Evolutionary conservation across 2,888 invertebrate genomes (phyloP).

Genomic region (Theretra japonica): DNA sequence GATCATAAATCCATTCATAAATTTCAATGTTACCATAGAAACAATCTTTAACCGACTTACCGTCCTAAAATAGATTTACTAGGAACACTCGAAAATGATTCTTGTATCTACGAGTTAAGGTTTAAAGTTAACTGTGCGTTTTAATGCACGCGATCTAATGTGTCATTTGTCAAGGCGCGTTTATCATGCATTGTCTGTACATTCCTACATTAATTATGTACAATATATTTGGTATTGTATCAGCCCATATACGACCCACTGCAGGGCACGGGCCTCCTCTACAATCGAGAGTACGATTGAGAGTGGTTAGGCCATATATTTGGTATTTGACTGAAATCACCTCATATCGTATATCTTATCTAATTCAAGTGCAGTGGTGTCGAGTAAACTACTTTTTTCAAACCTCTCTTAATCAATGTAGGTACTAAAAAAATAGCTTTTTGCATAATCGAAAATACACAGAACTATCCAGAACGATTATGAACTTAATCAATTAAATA

Average conservation of each 20-base stretch:
- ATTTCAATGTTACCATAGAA: conserved; percentile 9
- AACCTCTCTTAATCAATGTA: too few relatives aligned
- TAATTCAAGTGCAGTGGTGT: too few relatives aligned
- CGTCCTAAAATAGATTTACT: neutral
- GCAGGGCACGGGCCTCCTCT: too few relatives aligned
- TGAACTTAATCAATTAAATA: too few relatives aligned
- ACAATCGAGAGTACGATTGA: too few relatives aligned
- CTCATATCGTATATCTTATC: neutral
- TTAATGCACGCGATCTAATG: neutral
- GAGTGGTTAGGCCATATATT: too few relatives aligned
- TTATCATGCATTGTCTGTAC: conserved; percentile 5
- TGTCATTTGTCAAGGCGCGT: conserved; percentile 18
- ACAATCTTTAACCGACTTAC: neutral
- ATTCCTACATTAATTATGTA: conserved; percentile 10
- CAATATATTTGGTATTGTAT: conserved; percentile 10
- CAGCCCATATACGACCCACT: too few relatives aligned
- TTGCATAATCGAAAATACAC: too few relatives aligned
- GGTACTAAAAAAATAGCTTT: too few relatives aligned
- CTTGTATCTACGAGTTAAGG: neutral
- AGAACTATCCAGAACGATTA: too few relatives aligned
- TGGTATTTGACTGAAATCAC: neutral
- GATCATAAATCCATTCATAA: conserved; percentile 17
- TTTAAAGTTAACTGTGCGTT: neutral
- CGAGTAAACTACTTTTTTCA: too few relatives aligned
- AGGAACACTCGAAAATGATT: neutral